phyloP scores from a whole-genome alignment of 2,113 vertebrate species.

The Coregonus clupeaformis region DNA sequence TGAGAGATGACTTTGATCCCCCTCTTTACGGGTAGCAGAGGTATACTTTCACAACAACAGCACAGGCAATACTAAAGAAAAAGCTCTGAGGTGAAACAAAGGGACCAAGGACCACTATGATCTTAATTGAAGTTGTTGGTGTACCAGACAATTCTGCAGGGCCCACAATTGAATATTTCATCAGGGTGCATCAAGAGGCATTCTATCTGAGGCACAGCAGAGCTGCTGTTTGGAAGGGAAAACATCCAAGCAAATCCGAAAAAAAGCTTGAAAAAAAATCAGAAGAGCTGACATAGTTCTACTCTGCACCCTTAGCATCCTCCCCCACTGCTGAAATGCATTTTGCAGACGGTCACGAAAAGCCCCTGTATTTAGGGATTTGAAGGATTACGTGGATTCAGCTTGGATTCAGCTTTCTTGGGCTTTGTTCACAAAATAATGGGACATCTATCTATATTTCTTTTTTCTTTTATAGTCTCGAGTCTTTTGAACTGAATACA shows the following conservation, averaged over 20 bases:
- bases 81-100: neutral
- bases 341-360: neutral
- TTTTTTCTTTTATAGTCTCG: no score
- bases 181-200: neutral
- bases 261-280: neutral
- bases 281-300: neutral
- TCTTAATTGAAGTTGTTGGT: no score
- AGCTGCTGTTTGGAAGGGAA: neutral
- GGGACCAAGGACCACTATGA: neutral
- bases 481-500: neutral
- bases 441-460: no score
- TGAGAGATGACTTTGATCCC: no score
- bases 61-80: neutral
- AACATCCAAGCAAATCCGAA: neutral
- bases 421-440: no score
- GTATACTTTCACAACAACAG: neutral
- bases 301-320: neutral
- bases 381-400: neutral
- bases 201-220: neutral
- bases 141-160: no score
- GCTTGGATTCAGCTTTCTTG: neutral
- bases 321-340: neutral
- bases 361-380: no score
- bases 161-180: slow-evolving; percentile 1
- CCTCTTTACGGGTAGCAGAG: neutral